Evolutionary conservation across 2,113 vertebrate species (phyloP), one percentile per base, ranked within the genome.

Genomic region (Amia ocellicauda): DNA sequence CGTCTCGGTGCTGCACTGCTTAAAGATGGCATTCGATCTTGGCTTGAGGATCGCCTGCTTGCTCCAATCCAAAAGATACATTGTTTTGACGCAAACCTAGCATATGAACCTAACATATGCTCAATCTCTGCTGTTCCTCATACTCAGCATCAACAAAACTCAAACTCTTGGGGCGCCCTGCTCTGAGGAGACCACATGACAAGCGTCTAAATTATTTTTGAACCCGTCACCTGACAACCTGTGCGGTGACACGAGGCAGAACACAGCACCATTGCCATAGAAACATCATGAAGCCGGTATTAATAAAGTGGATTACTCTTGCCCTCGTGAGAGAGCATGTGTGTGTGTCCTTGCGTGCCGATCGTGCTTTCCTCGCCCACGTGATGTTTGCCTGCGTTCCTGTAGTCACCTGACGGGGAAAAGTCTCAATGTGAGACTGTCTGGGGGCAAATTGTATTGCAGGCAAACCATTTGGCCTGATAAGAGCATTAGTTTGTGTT

Each of bases 301-400:
- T n/a, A n/a, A n/a, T n/a, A n/a, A n/a, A 58, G 50, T 55, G 60
- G 73, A 31, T 69, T 75, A 71, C 67, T 43, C 45, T 51, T 22
- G 66, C 3, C 63, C 57, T 45, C 68, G 60, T 27, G 64, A 63
- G 49, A 36, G 31, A 55, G 59, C 62, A 70, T 55, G 31, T 80
- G 80, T 81, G 73, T 80, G 82, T 74, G 22, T 69, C 80, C 67
- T 81, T 84, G 82, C 76, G 85, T 73, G 68, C 24, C 67, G 60
- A 26, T 41, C 71, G 57, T 72, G 77, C 63, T 71, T 76, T 71
- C 59, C 52, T 58, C 49, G 36, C 40, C 79, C 86, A 41, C 87
- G 85, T 86, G 87, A 89, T 88, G 84, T 87, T 89, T 89, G 83
- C 81, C 85, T 84, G 82, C 85, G 86, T 88, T 89, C 87, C 83